Evolutionary conservation across 2,113 vertebrate genomes (phyloP).

Genomic region (Syrrhaptes paradoxus): DNA sequence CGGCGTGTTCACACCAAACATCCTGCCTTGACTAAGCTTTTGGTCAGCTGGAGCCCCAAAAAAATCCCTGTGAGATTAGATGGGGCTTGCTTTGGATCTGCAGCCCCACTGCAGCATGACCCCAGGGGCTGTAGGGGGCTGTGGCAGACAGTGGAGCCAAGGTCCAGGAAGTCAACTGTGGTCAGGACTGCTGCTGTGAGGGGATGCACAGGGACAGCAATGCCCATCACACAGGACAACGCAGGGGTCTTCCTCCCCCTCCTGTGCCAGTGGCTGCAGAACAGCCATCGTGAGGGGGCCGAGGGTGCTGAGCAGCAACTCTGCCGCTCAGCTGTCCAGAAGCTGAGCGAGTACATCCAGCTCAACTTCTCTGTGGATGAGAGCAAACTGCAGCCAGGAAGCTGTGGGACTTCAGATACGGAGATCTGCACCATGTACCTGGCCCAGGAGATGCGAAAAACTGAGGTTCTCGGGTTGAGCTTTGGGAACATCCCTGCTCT

Average conservation of each 20-base stretch:
- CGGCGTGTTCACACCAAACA: neutral
- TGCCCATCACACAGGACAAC: constrained; percentile 97
- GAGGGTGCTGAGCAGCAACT: constrained; percentile 71
- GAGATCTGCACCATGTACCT: constrained; percentile 89
- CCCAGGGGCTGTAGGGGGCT: neutral
- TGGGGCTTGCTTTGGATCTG: neutral
- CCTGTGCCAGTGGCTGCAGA: constrained; percentile 87
- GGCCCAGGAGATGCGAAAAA: constrained; percentile 78
- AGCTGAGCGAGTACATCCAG: constrained; percentile 92
- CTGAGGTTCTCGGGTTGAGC: constrained; percentile 85
- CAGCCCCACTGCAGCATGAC: neutral
- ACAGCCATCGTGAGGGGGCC: constrained; percentile 65
- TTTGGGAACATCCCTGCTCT: constrained; percentile 96
- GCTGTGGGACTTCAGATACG: constrained; percentile 70
- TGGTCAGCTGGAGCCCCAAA: neutral
- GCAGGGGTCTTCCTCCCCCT: constrained; percentile 86
- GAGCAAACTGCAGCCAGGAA: constrained; percentile 19
- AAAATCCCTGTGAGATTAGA: neutral
- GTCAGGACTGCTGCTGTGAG: constrained; percentile 68
- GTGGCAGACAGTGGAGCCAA: fast-evolving
- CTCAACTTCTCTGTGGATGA: constrained; percentile 88
- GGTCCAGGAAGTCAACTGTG: neutral
- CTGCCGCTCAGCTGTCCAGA: constrained; percentile 87
- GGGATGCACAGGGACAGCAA: constrained; percentile 68
- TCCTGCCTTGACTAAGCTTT: neutral